Evolutionary conservation across 2,113 vertebrate species (phyloP), one percentile per base, ranked within the genome.

Genomic region (Strix aluco): DNA sequence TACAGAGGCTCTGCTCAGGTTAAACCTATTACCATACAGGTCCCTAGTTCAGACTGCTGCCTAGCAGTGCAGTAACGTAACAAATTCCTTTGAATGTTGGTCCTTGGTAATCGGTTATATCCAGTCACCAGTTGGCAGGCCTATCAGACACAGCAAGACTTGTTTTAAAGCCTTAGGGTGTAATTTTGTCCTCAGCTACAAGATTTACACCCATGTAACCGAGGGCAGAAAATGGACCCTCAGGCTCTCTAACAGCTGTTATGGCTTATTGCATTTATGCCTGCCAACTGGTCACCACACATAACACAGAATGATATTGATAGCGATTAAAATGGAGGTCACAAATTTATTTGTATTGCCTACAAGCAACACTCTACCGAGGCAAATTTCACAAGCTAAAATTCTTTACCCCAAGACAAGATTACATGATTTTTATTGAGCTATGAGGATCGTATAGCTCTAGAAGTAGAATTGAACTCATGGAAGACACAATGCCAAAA

Each of bases 231-330:
- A 96, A 95, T 58, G 59, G 71, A 92, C 91, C 91, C 93, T 88
- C 65, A 85, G 84, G 93, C 93, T 92, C 87, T 93, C 62, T 49
- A 97, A 78, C 95, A 95, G 91, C 92, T 95, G 95, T 85, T 95
- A 83, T 5, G 22, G 91, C 87, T 96, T 91, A 96, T 4, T 88
- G 87, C 88, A 59, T 88, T 92, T 91, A 70, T n/a, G 79, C 46
- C 81, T 93, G 81, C 95, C 94, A 97, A 96, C 84, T 93, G 94
- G 95, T 92, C 91, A 93, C 78, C 91, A 83, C n/a, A 82, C 32
- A 81, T 34, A 51, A 81, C 51, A 94, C 62, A 91, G 73, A 91
- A 80, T 25, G 20, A 55, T 74, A 81, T 17, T 88, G 74, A 67
- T 8, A 51, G 70, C 74, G 85, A 80, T 96, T 94, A 91, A 95